phyloP scores from a whole-genome alignment of 2,888 invertebrate species.

The Cryptocephalus moraei region DNA sequence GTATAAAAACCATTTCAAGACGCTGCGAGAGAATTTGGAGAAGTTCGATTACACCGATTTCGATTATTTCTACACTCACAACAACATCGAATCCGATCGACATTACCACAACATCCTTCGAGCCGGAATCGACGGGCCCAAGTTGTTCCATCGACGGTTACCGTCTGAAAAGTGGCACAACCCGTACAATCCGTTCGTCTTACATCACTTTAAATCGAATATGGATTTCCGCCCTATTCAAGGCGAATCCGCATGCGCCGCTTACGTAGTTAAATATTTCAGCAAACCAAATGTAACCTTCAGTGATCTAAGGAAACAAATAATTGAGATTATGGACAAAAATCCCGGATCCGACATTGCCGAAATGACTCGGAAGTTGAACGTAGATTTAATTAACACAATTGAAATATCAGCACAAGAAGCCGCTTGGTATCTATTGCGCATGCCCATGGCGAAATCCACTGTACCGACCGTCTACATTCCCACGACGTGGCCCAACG shows the following conservation, averaged over 20 bases:
- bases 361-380: constrained; percentile 1
- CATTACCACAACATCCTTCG: constrained; percentile 20
- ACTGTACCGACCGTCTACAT: constrained; percentile 27
- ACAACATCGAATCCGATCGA: constrained; percentile 14
- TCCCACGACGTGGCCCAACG: constrained; percentile 31
- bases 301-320: neutral
- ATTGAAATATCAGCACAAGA: constrained; percentile 1
- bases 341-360: constrained; percentile 1
- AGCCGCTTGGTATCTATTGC: constrained; percentile 29
- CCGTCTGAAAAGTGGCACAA: neutral
- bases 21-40: constrained; percentile 13
- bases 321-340: neutral
- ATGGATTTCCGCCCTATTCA: constrained; percentile 13
- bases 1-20: constrained; percentile 3
- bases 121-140: constrained; percentile 4
- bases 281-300: constrained; percentile 27
- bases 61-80: constrained; percentile 12
- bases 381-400: constrained; percentile 1
- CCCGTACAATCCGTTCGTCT: neutral
- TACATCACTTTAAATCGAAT: neutral
- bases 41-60: constrained; percentile 11
- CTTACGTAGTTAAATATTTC: constrained; percentile 32
- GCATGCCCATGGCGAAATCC: constrained; percentile 33
- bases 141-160: neutral
- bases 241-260: constrained; percentile 35